Percentiles rank a stretch among this genome's conserved stretches.
phyloP scores from a whole-genome alignment of 2,888 invertebrate species.

The Diaphora mendica region DNA sequence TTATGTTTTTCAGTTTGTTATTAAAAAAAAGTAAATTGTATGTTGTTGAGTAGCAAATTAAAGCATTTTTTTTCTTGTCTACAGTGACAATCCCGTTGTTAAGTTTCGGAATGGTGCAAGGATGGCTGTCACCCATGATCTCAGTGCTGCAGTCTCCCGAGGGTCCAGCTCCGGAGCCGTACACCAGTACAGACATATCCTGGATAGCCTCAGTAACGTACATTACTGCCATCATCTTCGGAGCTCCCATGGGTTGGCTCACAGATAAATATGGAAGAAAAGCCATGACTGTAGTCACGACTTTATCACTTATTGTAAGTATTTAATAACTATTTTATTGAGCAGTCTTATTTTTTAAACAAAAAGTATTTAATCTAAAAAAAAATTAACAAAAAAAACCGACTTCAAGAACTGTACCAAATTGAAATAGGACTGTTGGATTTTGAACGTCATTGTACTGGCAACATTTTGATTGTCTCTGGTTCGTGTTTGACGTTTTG shows the following conservation, averaged over 20 bases:
- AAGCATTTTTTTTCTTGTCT: constrained; percentile 26
- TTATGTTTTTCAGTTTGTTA: too few species aligned
- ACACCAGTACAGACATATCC: constrained; percentile 72
- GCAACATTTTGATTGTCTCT: too few species aligned
- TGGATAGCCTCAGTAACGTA: constrained; percentile 82
- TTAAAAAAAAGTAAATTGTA: too few species aligned
- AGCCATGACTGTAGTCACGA: constrained; percentile 76
- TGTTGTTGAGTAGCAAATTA: neutral
- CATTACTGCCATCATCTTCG: constrained; percentile 79
- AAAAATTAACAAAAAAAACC: too few species aligned
- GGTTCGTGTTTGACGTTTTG: too few species aligned
- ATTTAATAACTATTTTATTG: neutral
- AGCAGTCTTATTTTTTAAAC: too few species aligned
- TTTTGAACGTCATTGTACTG: too few species aligned
- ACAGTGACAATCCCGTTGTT: constrained; percentile 79
- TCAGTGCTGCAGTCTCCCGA: constrained; percentile 71
- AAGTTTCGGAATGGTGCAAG: constrained; percentile 82
- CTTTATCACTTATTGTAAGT: constrained; percentile 78
- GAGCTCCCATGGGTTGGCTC: constrained; percentile 79
- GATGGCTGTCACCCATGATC: constrained; percentile 83
- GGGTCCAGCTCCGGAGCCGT: constrained; percentile 70
- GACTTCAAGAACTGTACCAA: too few species aligned
- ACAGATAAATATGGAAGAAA: constrained; percentile 80
- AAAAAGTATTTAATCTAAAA: too few species aligned
- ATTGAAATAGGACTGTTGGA: too few species aligned